A percentile compares a stretch with the other conserved stretches of the same genome.
These are phyloP conservation scores for Euclidia mi DNA, from an alignment of 2,888 invertebrate genomes.

Conservation along the genomic window DNA sequence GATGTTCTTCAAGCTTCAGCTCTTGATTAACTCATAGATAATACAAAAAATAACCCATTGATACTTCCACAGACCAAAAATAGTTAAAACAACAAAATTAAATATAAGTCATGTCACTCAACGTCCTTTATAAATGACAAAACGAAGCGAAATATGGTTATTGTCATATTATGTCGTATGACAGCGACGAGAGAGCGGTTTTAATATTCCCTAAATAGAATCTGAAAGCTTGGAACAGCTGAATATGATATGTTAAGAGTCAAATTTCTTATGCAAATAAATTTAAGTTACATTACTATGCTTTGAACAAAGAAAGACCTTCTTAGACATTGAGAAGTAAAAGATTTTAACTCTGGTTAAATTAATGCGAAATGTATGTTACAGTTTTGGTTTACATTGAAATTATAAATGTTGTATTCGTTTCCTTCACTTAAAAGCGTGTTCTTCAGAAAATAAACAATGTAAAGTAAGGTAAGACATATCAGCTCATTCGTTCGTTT, in stretches of 20 bases:
- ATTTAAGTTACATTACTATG: conserved; percentile 41
- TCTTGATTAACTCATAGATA: background rate
- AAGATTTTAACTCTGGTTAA: background rate
- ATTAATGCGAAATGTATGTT: no score
- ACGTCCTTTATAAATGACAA: conserved; percentile 61
- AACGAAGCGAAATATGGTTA: conserved; percentile 75
- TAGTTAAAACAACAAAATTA: conserved; percentile 66
- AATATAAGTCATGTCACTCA: conserved; percentile 68
- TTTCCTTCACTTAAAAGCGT: no score
- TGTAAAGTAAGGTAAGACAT: no score
- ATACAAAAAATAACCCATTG: conserved; percentile 24
- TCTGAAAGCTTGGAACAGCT: conserved; percentile 62
- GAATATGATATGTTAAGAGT: conserved; percentile 45
- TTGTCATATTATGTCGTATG: conserved; percentile 78
- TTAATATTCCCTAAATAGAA: conserved; percentile 67
- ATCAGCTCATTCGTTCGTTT: no score
- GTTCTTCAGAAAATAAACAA: no score
- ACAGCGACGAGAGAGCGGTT: conserved; percentile 69
- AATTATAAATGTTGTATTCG: no score
- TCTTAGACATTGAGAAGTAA: conserved; percentile 10
- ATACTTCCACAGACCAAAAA: conserved; percentile 51
- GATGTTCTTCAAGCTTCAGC: no score
- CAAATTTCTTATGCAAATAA: conserved; percentile 49
- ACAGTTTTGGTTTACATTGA: no score
- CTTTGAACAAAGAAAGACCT: conserved; percentile 43